phyloP scores from a whole-genome alignment of 2,113 vertebrate species.

The Pomatorhinus ruficollis region DNA sequence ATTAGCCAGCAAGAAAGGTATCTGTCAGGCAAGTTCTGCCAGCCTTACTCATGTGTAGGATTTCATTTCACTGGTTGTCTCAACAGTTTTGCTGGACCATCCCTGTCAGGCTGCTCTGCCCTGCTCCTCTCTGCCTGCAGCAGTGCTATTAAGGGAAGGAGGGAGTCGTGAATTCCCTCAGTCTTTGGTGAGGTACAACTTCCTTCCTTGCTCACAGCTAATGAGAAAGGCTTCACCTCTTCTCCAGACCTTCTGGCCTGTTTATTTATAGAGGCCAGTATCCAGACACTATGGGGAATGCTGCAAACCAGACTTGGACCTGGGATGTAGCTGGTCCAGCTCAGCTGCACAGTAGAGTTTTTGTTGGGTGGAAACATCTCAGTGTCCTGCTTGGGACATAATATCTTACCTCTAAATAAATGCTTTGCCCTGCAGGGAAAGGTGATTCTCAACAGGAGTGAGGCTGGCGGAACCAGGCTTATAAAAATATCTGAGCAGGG shows the following conservation, averaged over 20 bases:
- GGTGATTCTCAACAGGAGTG: slow-evolving; percentile 52
- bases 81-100: neutral
- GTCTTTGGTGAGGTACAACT: slow-evolving; percentile 22
- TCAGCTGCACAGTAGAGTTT: slow-evolving; percentile 42
- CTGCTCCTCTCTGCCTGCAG: slow-evolving; percentile 16
- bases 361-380: slow-evolving; percentile 53
- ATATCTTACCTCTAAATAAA: slow-evolving; percentile 62
- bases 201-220: slow-evolving; percentile 49
- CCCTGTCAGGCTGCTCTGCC: neutral
- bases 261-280: slow-evolving; percentile 52
- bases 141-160: slow-evolving; percentile 36
- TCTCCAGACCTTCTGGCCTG: slow-evolving; percentile 30
- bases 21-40: slow-evolving; percentile 56
- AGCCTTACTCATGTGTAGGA: neutral
- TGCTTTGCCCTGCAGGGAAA: slow-evolving; percentile 40
- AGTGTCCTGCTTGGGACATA: slow-evolving; percentile 45
- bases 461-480: slow-evolving; percentile 50
- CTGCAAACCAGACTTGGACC: slow-evolving; percentile 46
- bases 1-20: slow-evolving; percentile 30
- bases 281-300: slow-evolving; percentile 43
- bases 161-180: neutral
- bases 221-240: slow-evolving; percentile 46
- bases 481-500: slow-evolving; percentile 69
- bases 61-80: neutral
- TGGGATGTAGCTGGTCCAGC: slow-evolving; percentile 18